phyloP scores from a whole-genome alignment of 2,113 vertebrate species.

The Pterocles burchelli region DNA sequence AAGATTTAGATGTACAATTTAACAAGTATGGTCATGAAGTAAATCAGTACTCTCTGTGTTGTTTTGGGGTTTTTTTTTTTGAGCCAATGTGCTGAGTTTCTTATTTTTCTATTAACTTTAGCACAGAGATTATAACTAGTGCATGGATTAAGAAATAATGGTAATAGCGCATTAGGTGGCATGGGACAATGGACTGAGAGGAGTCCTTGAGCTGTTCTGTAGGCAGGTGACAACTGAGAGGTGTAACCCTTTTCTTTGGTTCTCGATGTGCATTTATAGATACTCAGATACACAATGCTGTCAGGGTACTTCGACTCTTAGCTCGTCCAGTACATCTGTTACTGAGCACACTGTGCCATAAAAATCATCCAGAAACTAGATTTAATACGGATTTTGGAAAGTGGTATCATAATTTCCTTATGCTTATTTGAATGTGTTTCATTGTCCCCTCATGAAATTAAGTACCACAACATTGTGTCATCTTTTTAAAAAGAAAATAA shows the following conservation, averaged over 20 bases:
- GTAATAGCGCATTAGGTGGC: neutral
- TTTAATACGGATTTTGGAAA: slow-evolving; percentile 46
- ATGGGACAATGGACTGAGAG: neutral
- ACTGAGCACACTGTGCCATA: neutral
- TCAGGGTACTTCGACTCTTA: neutral
- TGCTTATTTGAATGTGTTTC: slow-evolving; percentile 7
- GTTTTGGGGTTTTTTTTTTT: neutral
- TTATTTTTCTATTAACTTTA: neutral
- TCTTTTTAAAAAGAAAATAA: neutral
- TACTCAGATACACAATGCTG: neutral
- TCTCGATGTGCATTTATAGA: neutral
- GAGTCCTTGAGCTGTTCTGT: neutral
- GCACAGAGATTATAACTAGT: neutral
- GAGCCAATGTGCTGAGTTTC: neutral
- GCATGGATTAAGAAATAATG: neutral
- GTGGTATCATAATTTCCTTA: neutral
- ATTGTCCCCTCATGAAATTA: neutral
- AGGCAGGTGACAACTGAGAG: neutral
- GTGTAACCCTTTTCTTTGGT: neutral
- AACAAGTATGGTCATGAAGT: neutral
- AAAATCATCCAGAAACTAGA: neutral
- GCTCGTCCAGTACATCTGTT: neutral
- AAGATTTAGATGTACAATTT: neutral
- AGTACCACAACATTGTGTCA: neutral
- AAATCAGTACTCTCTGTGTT: neutral